Base-by-base conservation (phyloP, 2,797 vertebrate genomes). In the Anisognathus igniventris region DNA sequence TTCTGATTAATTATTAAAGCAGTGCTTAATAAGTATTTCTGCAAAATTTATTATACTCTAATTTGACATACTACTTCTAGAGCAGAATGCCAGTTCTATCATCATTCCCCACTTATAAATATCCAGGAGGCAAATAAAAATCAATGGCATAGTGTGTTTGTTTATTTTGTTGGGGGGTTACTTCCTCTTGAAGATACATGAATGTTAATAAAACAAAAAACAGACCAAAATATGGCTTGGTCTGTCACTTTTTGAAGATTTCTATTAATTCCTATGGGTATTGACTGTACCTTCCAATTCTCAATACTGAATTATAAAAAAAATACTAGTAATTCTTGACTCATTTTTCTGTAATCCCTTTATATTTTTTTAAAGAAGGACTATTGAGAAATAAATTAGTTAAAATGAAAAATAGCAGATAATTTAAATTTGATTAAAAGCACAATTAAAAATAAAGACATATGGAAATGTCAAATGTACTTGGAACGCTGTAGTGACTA, bases 1-100 rank as follows among this genome's bases (percentile, higher is more conserved):
- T 80, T 73, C 73, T 65, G 62, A 86, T 78, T 87, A 78, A 89
- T 89, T 67, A 93, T 91, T 82, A 73, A 95, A 79, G 56, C 40
- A 51, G 23, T 47, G 24, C 62, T 88, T 95, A 92, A 58, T 23
- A 79, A 48, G 53, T 79, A 9, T 67, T 60, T 87, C 54, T 79
- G 67, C 25, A 67, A 73, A 76, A 65, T 66, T n/a, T 81, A 79
- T 47, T 76, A 24, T 30, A 50, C 56, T 79, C 27, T 57, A 61
- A 45, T 81, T 57, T 76, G 48, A 62, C 7, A 5, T 19, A 23
- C 20, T 68, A 65, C 20, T 72, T 68, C 24, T 75, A 56, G 16
- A 70, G 28, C 10, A 85, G 58, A 62, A 85, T 50, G n/a, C 20
- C 51, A 54, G 23, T 75, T 57, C 21, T 70, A 13, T 56, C 30